Base-by-base conservation (phyloP, 2,888 invertebrate species). In the Sinopyrophorus schimmeli region DNA sequence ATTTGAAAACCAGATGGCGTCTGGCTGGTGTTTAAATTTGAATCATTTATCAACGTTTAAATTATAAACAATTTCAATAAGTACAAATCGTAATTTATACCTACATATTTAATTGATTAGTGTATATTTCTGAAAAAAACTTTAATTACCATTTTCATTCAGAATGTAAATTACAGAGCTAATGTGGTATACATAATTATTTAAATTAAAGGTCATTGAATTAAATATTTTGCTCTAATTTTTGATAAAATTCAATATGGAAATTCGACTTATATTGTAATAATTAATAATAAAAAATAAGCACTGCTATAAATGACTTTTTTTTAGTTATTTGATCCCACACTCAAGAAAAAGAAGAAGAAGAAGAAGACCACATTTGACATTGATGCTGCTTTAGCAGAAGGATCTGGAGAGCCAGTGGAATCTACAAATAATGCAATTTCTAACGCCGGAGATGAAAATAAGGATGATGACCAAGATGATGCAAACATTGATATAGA, bases 301-400 rank as follows among this genome's bases (percentile, higher is more conserved):
- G 38, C 16, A 23, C 14, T 10, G 27, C 14, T 34, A 27, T 23
- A 43, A 35, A 23, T 24, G 15, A 10, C 26, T 15, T 26, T 47
- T 44, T 27, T 28, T 4, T 37, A 63, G 63, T 59, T 64, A 38
- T 64, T 64, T 47, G 94, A 95, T 76, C 89, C 92, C 15, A 83
- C 86, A 57, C 73, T 92, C 60, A 83, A 81, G 62, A 94, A 94
- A 77, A 95, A 94, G 76, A 94, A 94, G 76, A 95, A 94, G 77
- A 95, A 93, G 78, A 92, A 91, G 86, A 94, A 92, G 89, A 92
- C 89, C 66, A 85, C 89, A 17, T 94, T 95, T 69, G 94, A 94
- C 72, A 80, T 93, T 61, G 93, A 94, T 72, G 86, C 91, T 18
- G 89, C 87, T 27, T 75, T 90, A 54, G 87, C 85, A 10, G 81